Base-by-base conservation (phyloP, 2,797 vertebrate genomes). In the Sylvilagus floridanus region DNA sequence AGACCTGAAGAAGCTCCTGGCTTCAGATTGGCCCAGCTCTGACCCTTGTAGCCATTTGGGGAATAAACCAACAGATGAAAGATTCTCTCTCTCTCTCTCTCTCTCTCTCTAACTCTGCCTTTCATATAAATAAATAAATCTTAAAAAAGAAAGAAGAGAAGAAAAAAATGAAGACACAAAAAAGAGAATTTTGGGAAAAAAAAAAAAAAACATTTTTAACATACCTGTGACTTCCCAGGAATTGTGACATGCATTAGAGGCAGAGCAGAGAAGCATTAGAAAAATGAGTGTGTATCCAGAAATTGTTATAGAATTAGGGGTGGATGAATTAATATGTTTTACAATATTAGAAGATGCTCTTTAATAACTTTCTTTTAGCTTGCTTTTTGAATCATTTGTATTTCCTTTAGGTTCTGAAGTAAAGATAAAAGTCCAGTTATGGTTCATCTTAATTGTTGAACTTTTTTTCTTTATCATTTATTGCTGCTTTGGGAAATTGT, bases 391-490 rank as follows among this genome's bases (percentile, higher is more conserved):
- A 78, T 11, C 47, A 93, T 4, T 72, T 76, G 5, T 66, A 26
- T 79, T 90, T 92, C 37, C 54, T 91, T 81, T 84, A 32, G 72
- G 73, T 88, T 79, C 24, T 82, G 52, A 88, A 68, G 16, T 84
- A 66, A 84, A 93, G 69, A 54, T 75, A 60, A 95, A 95, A 93
- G 52, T 75, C 26, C 24, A 72, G 6, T 81, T 77, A 76, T 1
- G 54, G 21, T 12, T 84, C 50, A 86, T 91, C n/a, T 90, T 93
- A 65, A 89, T 13, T 92, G 14, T 85, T 66, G 4, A 77, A 35
- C 30, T 90, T 93, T 90, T 72, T 57, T 5, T 92, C 50, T 93
- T 76, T 91, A 57, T 91, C 52, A 57, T 93, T 89, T 87, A 82
- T 91, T 87, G 90, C 91, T 81, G 52, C 22, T 63, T 86, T 63